Evolutionary conservation across 64 coral and sea anemone genomes (phyloP).

Genomic region (Stylophora pistillata): DNA sequence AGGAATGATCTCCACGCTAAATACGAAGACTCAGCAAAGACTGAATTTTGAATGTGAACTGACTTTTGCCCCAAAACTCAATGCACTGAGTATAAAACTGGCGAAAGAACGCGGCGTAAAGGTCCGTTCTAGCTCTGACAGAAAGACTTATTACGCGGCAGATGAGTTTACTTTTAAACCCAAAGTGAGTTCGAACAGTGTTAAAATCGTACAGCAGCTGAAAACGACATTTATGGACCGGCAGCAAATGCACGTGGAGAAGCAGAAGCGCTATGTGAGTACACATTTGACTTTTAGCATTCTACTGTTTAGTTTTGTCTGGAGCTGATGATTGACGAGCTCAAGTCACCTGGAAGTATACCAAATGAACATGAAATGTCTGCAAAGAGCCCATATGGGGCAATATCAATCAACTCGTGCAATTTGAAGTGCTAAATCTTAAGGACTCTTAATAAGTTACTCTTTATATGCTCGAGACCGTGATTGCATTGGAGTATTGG

Average conservation of each 20-base stretch:
- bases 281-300: neutral
- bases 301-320: neutral
- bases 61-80: constrained; percentile 88
- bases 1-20: constrained; percentile 76
- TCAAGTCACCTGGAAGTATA: neutral
- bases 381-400: too few species aligned
- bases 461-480: too few species aligned
- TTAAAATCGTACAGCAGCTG: constrained; percentile 86
- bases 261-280: constrained; percentile 85
- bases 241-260: constrained; percentile 91
- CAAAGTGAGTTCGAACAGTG: constrained; percentile 91
- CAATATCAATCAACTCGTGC: too few species aligned
- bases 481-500: too few species aligned
- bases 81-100: constrained; percentile 74
- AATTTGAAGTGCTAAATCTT: too few species aligned
- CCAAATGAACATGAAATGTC: neutral
- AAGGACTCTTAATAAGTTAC: too few species aligned
- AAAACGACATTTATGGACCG: constrained; percentile 97
- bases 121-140: constrained; percentile 21
- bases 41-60: constrained; percentile 84
- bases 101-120: constrained; percentile 70
- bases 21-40: constrained; percentile 49
- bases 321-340: neutral
- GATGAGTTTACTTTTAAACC: constrained; percentile 96
- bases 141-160: constrained; percentile 48